phyloP scores from a whole-genome alignment of 2,888 invertebrate species.

The Amblyjoppa fuscipennis region DNA sequence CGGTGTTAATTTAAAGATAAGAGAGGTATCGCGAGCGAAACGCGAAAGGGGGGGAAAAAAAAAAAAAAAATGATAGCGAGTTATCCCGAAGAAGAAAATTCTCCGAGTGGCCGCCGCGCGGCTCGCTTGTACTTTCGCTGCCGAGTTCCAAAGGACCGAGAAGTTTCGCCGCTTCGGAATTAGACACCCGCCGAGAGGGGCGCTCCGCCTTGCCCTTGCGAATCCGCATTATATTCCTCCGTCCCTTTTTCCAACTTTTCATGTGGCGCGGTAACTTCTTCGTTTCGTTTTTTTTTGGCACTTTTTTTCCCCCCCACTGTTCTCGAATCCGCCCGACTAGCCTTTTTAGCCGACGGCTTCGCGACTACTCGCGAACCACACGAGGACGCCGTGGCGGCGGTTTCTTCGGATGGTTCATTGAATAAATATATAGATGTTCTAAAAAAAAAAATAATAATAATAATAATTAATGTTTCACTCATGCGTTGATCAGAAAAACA shows the following conservation, averaged over 20 bases:
- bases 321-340: neutral
- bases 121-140: slow-evolving; percentile 49
- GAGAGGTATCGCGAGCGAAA: slow-evolving; percentile 62
- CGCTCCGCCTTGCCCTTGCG: slow-evolving; percentile 65
- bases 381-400: neutral
- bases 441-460: too few relatives aligned
- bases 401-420: neutral
- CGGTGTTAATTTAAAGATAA: slow-evolving; percentile 73
- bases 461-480: too few relatives aligned
- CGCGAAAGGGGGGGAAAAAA: slow-evolving; percentile 12
- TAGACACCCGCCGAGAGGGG: slow-evolving; percentile 49
- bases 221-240: slow-evolving; percentile 72
- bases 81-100: slow-evolving; percentile 61
- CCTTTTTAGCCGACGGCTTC: neutral
- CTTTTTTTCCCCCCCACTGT: too few relatives aligned
- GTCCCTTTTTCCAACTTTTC: slow-evolving; percentile 56
- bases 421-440: too few relatives aligned
- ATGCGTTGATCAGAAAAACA: too few relatives aligned
- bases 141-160: slow-evolving; percentile 56
- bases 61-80: slow-evolving; percentile 53
- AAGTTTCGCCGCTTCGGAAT: slow-evolving; percentile 61
- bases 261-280: slow-evolving; percentile 36
- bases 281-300: slow-evolving; percentile 26
- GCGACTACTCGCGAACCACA: neutral
- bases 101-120: slow-evolving; percentile 48